These are phyloP conservation scores for Adrianichthys oophorus DNA, from an alignment of 2,797 vertebrate genomes.

Conservation along the genomic window DNA sequence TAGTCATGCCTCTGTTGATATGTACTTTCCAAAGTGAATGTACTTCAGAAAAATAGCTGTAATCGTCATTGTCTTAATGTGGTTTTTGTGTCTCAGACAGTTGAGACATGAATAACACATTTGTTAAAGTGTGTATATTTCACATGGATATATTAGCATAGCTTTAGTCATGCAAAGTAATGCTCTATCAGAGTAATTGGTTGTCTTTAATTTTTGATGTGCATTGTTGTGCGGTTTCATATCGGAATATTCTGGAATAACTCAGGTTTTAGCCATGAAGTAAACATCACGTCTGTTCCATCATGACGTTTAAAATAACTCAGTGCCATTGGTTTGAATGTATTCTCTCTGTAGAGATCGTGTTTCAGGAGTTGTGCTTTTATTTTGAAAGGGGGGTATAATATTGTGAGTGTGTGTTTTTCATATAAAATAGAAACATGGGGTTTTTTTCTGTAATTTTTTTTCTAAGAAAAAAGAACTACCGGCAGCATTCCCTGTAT, in stretches of 20 bases:
- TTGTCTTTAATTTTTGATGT: slow-evolving; percentile 77
- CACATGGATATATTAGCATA: slow-evolving; percentile 77
- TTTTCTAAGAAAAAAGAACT: slow-evolving; percentile 43
- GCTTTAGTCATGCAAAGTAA: slow-evolving; percentile 79
- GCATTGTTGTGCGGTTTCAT: slow-evolving; percentile 80
- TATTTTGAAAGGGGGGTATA: slow-evolving; percentile 30
- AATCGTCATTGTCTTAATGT: slow-evolving; percentile 48
- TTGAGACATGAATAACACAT: slow-evolving; percentile 54
- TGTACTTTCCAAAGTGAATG: slow-evolving; percentile 41
- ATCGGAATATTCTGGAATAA: slow-evolving; percentile 78
- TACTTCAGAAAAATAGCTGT: slow-evolving; percentile 38
- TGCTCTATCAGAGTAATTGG: slow-evolving; percentile 68
- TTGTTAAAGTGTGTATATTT: slow-evolving; percentile 68
- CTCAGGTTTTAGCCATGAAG: slow-evolving; percentile 84
- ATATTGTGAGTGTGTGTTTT: slow-evolving; percentile 32
- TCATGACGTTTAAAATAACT: slow-evolving; percentile 63
- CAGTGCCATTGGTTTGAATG: slow-evolving; percentile 69
- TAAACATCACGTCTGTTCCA: slow-evolving; percentile 69
- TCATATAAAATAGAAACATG: slow-evolving; percentile 32
- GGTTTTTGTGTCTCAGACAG: slow-evolving; percentile 49
- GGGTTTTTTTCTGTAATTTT: slow-evolving; percentile 39
- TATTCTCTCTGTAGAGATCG: slow-evolving; percentile 48
- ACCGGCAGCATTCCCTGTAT: slow-evolving; percentile 27
- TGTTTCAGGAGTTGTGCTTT: slow-evolving; percentile 41
- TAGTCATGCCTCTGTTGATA: slow-evolving; percentile 40